phyloP scores from a whole-genome alignment of 2,888 invertebrate genomes.

The Eupithecia tripunctaria region DNA sequence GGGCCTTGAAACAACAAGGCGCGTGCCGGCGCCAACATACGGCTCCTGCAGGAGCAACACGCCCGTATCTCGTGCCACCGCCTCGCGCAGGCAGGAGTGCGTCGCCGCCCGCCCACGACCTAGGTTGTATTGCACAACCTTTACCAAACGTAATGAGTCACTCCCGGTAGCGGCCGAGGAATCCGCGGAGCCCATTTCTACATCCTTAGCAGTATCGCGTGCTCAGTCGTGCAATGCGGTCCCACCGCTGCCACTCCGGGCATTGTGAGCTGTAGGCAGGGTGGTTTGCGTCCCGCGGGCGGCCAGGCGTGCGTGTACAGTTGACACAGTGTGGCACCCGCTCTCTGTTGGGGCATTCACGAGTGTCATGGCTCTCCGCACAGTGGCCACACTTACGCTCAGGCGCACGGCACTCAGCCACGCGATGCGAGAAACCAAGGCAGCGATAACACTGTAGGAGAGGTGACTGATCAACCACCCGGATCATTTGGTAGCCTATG shows the following conservation, averaged over 20 bases:
- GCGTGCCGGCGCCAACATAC: no score
- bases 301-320: background rate
- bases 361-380: background rate
- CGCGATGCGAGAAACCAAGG: background rate
- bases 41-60: no score
- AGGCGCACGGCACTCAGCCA: background rate
- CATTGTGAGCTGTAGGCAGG: background rate
- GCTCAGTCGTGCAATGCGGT: background rate
- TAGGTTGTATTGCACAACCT: no score
- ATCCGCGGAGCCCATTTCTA: no score
- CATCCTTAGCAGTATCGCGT: background rate
- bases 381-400: background rate
- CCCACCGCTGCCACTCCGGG: background rate
- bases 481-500: background rate
- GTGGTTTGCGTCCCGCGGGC: background rate
- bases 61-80: no score
- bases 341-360: background rate
- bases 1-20: no score
- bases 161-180: no score
- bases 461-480: background rate
- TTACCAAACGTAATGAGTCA: no score
- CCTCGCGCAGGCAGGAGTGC: no score
- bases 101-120: no score
- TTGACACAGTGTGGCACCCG: background rate
- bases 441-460: background rate